Evolutionary conservation across 2,888 invertebrate species (phyloP), one percentile per base, ranked within the genome.

Genomic region (Drosophila nr. perissopoda): DNA sequence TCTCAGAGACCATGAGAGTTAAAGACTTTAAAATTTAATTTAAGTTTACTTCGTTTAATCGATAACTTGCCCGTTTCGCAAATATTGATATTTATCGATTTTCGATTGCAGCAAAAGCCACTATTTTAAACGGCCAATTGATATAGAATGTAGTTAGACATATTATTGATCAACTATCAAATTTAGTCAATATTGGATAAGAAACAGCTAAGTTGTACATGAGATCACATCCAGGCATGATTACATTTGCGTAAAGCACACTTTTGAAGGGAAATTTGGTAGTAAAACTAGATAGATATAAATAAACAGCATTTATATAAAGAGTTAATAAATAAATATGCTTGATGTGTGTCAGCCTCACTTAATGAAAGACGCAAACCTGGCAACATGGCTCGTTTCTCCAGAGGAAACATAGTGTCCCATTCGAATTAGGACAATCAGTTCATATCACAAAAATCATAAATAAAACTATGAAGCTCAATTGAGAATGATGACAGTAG

Each of bases 401-500:
- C 27, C 40, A 1, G 45, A 42, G 31, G 27, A 21, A 62, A 31
- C 45, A 48, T 36, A 40, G 51, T 34, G 29, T 45, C 2, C 33
- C 36, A 42, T 68, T 49, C 6, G 31, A 74, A 64, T 60, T 68
- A 64, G 69, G 45, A 67, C 59, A 62, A 31, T n/a, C 34, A 25
- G 60, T 74, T 65, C 27, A 40, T 29, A 42, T 45, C 13, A 25
- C 42, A 21, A 5, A 45, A 45, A 25, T 25, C 45, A n/a, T 45
- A 25, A 54, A 31, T 33, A 34, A 56, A 51, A 40, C 61, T 58
- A 31, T 58, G 53, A 45, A 56, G 8, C 11, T 80, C 48, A 78
- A 81, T 81, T 69, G 18, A 73, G 52, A 72, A 38, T 52, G 63
- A 66, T 71, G 80, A 53, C 31, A 48, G 45, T 8, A 7, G 2